Percentiles rank a stretch among this genome's conserved stretches.
Conservation (phyloP, 2,888 invertebrate genomes). For the Leucophenga montana region DNA sequence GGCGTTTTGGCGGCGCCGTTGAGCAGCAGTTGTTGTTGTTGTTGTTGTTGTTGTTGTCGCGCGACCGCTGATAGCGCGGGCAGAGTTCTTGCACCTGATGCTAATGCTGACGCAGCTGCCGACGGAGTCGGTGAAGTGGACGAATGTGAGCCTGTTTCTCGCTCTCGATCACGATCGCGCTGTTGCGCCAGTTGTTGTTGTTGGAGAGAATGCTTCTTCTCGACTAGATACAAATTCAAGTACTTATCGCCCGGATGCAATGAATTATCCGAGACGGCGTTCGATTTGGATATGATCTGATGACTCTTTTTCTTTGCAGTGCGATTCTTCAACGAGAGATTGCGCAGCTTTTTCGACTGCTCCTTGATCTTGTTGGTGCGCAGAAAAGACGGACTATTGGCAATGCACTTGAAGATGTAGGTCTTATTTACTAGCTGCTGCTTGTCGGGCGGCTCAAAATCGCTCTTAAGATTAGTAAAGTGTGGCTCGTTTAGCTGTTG, state of each 20-base stretch:
- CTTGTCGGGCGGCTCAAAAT: slow-evolving; percentile 62
- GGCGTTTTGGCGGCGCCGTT: slow-evolving; percentile 71
- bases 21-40: slow-evolving; percentile 59
- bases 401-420: slow-evolving; percentile 72
- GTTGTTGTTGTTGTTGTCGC: slow-evolving; percentile 58
- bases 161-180: slow-evolving; percentile 35
- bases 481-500: slow-evolving; percentile 65
- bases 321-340: slow-evolving; percentile 70
- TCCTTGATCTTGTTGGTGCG: slow-evolving; percentile 72
- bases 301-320: slow-evolving; percentile 69
- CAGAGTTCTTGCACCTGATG: slow-evolving; percentile 37
- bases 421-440: slow-evolving; percentile 71
- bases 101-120: slow-evolving; percentile 45
- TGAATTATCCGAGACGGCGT: slow-evolving; percentile 72
- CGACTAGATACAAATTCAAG: slow-evolving; percentile 70
- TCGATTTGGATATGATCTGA: slow-evolving; percentile 71
- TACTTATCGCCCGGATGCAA: slow-evolving; percentile 72
- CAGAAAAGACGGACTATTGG: slow-evolving; percentile 72
- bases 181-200: slow-evolving; percentile 39
- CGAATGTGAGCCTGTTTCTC: slow-evolving; percentile 44
- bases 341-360: slow-evolving; percentile 71
- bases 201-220: slow-evolving; percentile 68
- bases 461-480: slow-evolving; percentile 60
- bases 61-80: slow-evolving; percentile 60
- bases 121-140: slow-evolving; percentile 49